Evolutionary conservation across 2,888 invertebrate species (phyloP).

Genomic region (Eudemis profundana): DNA sequence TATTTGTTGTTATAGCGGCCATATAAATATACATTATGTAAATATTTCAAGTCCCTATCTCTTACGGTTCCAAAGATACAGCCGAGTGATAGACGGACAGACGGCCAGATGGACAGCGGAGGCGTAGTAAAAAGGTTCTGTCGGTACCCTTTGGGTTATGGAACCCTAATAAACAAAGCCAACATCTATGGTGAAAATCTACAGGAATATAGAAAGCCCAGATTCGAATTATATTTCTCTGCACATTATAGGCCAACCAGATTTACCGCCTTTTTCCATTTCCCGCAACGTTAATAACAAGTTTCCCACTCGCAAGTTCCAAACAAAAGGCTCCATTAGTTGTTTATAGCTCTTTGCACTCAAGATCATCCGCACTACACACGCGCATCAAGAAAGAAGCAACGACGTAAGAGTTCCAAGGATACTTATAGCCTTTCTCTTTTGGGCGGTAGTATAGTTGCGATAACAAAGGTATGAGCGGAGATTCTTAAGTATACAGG

Average conservation of each 20-base stretch:
- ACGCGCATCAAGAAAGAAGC: not conserved
- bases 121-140: too few relatives aligned
- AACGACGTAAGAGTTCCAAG: not conserved
- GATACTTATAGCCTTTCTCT: not conserved
- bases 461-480: constrained; percentile 18
- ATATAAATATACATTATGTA: too few relatives aligned
- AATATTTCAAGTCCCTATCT: too few relatives aligned
- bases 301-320: constrained; percentile 32
- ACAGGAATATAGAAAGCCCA: too few relatives aligned
- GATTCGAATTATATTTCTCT: constrained; percentile 1
- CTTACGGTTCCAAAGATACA: too few relatives aligned
- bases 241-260: constrained; percentile 13
- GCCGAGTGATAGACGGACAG: too few relatives aligned
- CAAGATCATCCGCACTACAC: constrained; percentile 35
- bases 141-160: too few relatives aligned
- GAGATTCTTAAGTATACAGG: constrained; percentile 15
- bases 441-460: not conserved
- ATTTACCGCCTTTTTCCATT: constrained; percentile 26
- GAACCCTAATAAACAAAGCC: too few relatives aligned
- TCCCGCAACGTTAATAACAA: constrained; percentile 27
- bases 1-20: too few relatives aligned
- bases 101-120: too few relatives aligned
- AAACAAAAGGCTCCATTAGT: constrained; percentile 44
- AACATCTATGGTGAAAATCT: too few relatives aligned
- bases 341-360: constrained; percentile 44